Base-by-base conservation (phyloP, 2,113 vertebrate species). In the Sander vitreus region DNA sequence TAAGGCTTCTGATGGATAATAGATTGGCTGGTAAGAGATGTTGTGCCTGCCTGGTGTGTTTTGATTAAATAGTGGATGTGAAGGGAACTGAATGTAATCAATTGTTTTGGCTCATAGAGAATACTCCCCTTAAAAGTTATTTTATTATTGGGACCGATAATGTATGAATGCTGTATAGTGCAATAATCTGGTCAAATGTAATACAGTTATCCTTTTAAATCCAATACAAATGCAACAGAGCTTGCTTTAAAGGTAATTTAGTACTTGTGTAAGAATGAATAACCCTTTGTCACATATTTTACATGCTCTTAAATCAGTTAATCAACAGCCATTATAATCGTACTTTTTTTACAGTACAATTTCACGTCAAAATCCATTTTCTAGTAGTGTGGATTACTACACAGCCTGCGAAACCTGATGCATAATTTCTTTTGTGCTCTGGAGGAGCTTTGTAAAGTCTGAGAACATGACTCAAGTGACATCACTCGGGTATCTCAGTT, bases 41-140 rank as follows among this genome's bases (percentile, higher is more conserved):
- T 63, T 51, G 66, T 60, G 74, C 48, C 76, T 48, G 68, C 51
- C 81, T 81, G 68, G 78, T 87, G 88, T 75, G 62, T 84, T 79
- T 63, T 60, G 72, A 88, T 83, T 84, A 69, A 76, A 81, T 47
- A 7, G 51, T 65, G 57, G 57, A 73, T 78, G 25, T 50, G 36
- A 68, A 77, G 62, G 67, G 53, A 77, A 30, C 21, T n/a, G 36
- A 80, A 23, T 39, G 33, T 64, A 83, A 83, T 79, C 67, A 83
- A 51, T 81, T 57, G 84, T 58, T 39, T 47, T 62, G 18, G 7
- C 36, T 73, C 9, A 7, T 19, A 50, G 15, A 75, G 25, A 70
- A 55, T 47, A 27, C 53, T 55, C 6, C 48, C 23, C 65, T 59
- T 60, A 72, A 68, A 78, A 64, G 50, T 70, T 78, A 10, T n/a